Evolutionary conservation across 2,888 invertebrate species (phyloP), one percentile per base, ranked within the genome.

Genomic region (Erannis defoliaria): DNA sequence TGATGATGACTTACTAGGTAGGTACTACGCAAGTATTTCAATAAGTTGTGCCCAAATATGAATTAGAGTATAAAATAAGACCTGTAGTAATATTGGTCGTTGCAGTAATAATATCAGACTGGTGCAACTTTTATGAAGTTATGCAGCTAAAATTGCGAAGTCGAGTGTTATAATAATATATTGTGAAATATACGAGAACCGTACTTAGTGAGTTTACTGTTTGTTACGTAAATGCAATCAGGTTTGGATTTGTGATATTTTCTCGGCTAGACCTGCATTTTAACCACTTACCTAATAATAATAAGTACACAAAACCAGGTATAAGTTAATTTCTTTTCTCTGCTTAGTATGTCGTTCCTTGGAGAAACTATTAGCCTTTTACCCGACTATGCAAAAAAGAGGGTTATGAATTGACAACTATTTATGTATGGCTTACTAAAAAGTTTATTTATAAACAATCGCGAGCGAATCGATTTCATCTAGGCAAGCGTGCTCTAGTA

Each of bases 1-100:
- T n/a, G n/a, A n/a, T n/a, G n/a, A n/a, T n/a, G n/a, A n/a, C n/a
- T n/a, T n/a, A n/a, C n/a, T n/a, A n/a, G n/a, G n/a, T n/a, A n/a
- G n/a, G n/a, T n/a, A 37, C 2, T n/a, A n/a, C 2, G 12, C 19
- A 31, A 10, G 4, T 21, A 37, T 23, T 37, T 49, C n/a, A 14
- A 29, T 29, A 18, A 37, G 18, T 38, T 10, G 21, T 62, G 46
- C 77, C 78, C 66, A 63, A 68, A 78, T 75, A 73, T 46, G 64
- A 74, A 81, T 66, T 71, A 74, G 81, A 75, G 73, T 78, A 72
- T 57, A 70, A 73, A 78, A 73, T 68, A 69, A 63, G 64, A 38
- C 55, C 51, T 64, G 62, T 64, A 65, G 61, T 64, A 74, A 69
- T 67, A 66, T 66, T 66, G 56, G 70, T 51, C 33, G 9, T n/a